Percentiles rank a stretch among this genome's conserved stretches.
Conservation (phyloP, 2,888 invertebrate genomes). For the Gastracanthus pulcherrimus region DNA sequence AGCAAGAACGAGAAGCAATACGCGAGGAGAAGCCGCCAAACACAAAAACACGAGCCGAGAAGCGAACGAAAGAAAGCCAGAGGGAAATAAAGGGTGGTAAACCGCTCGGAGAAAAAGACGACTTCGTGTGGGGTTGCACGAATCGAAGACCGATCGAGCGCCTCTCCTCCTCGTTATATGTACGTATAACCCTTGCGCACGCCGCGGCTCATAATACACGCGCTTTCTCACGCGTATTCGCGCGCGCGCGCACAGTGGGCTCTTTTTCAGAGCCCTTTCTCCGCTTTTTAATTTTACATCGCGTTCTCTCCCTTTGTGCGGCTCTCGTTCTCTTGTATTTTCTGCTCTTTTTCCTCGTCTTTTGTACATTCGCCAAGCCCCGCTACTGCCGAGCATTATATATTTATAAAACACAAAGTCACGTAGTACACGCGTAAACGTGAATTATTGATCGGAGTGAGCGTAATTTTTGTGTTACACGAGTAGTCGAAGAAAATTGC, state of each 20-base stretch:
- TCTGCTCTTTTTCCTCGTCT: neutral
- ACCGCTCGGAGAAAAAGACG: neutral
- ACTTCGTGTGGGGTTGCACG: neutral
- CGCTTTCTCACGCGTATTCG: constrained; percentile 22
- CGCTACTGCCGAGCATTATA: neutral
- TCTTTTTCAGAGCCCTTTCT: constrained; percentile 12
- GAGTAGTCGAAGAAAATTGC: too few relatives aligned
- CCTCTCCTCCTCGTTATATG: neutral
- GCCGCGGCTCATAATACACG: too few relatives aligned
- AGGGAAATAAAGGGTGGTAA: too few relatives aligned
- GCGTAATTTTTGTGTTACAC: neutral
- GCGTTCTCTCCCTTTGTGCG: neutral
- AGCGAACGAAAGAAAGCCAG: too few relatives aligned
- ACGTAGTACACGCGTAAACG: neutral
- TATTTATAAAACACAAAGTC: neutral
- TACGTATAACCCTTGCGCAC: too few relatives aligned
- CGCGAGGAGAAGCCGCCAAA: too few relatives aligned
- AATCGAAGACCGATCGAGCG: constrained; percentile 21
- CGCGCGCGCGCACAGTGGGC: neutral
- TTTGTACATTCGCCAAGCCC: too few relatives aligned
- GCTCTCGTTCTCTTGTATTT: neutral
- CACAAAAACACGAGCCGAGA: too few relatives aligned
- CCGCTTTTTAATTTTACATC: constrained; percentile 36
- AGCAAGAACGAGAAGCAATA: too few relatives aligned
- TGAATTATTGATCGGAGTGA: constrained; percentile 3